phyloP scores from a whole-genome alignment of 2,113 vertebrate species.

The Pedionomus torquatus region DNA sequence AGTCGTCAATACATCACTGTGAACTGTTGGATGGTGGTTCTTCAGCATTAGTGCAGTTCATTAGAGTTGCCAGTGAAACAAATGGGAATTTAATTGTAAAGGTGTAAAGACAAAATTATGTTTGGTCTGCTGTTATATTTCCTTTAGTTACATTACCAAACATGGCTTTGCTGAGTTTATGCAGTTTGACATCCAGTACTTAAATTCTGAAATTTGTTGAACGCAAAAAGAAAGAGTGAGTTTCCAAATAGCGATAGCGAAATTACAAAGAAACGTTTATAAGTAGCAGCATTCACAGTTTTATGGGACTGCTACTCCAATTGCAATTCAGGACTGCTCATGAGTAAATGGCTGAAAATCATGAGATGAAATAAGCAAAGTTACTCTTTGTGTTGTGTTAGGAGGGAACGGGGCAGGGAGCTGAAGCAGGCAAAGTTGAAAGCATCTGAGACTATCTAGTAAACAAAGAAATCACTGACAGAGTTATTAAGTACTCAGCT shows the following conservation, averaged over 20 bases:
- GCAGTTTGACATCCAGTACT: neutral
- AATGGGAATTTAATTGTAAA: neutral
- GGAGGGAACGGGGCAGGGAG: neutral
- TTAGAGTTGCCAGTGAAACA: neutral
- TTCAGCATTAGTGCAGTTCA: neutral
- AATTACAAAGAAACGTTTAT: neutral
- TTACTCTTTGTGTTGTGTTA: neutral
- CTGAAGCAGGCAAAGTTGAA: neutral
- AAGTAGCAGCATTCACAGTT: neutral
- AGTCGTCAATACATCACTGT: neutral
- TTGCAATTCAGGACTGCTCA: neutral
- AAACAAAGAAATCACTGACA: neutral
- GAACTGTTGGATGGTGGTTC: neutral
- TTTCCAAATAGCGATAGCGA: neutral
- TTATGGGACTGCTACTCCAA: neutral
- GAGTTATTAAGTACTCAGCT: neutral
- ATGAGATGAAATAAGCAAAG: neutral
- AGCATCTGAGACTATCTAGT: neutral
- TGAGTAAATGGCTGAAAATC: neutral
- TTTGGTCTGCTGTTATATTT: neutral
- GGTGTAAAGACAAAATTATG: accelerated
- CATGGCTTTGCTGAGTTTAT: neutral
- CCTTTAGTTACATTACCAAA: neutral
- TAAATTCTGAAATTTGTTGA: neutral
- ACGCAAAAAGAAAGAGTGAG: neutral